A percentile compares a stretch with the other conserved stretches of the same genome.
Conservation (phyloP, 2,113 vertebrate species). For the Pelusios castaneus region DNA sequence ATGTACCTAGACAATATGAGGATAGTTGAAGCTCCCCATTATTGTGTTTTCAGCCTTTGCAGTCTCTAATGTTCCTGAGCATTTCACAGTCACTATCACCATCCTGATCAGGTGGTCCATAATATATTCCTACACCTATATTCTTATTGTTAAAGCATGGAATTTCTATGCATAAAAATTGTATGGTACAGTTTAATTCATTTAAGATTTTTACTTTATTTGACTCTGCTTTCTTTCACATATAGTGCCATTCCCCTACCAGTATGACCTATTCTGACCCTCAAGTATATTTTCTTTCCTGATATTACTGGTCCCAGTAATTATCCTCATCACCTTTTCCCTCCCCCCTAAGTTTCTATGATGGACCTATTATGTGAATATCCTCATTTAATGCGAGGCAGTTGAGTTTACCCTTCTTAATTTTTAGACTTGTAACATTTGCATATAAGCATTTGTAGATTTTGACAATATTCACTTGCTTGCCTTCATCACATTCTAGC, state of each 20-base stretch:
- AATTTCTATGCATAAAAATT: background rate
- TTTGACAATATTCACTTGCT: too few species aligned
- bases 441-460: too few species aligned
- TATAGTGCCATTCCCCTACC: background rate
- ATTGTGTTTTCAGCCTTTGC: background rate
- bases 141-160: background rate
- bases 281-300: background rate
- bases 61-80: background rate
- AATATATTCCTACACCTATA: background rate
- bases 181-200: background rate
- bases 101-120: background rate
- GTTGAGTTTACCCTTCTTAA: background rate
- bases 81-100: background rate
- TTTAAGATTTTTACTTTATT: too few species aligned
- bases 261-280: background rate
- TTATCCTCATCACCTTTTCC: too few species aligned
- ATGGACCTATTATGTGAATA: background rate
- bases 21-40: background rate
- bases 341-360: background rate
- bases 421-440: background rate
- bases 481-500: too few species aligned
- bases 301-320: background rate
- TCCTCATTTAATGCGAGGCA: background rate
- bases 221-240: background rate
- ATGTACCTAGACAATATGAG: too few species aligned